Base-by-base conservation (phyloP, 2,888 invertebrate genomes). In the Geotrupes spiniger region DNA sequence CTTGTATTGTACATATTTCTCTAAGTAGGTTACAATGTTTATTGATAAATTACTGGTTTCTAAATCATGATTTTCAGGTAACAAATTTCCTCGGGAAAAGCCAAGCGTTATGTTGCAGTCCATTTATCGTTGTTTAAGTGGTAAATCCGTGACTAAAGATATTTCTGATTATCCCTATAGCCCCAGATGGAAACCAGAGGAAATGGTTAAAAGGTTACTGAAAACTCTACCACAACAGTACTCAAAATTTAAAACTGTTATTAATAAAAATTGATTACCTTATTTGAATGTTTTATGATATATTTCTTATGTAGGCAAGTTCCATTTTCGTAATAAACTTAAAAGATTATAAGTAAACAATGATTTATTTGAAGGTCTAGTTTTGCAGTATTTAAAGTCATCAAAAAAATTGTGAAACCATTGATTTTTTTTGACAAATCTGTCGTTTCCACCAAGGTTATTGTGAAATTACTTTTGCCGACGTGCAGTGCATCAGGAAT, bases 1-100 rank as follows among this genome's bases (percentile, higher is more conserved):
- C 80, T 65, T 83, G 81, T 73, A 74, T 85, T 38, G 70, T 85
- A 16, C 76, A 77, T 54, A 76, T 85, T 54, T 74, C 73, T 51
- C 72, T 79, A 58, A 77, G 80, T 79, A 65, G 63, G 66, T 61
- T 41, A 25, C 9, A n/a, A n/a, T n/a, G n/a, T n/a, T n/a, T n/a
- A n/a, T n/a, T n/a, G n/a, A n/a, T n/a, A n/a, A n/a, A n/a, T n/a
- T n/a, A n/a, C n/a, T n/a, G n/a, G n/a, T n/a, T 16, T 17, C 25
- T 21, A 21, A 37, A 33, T 8, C 15, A 10, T 11, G 14, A 29
- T 40, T 58, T 59, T 39, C 42, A 70, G 70, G 66, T 39, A 56
- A 61, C 5, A 62, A 74, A 54, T 84, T 82, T 65, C 84, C 83
- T 4, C 74, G 74, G 38, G 78, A 78, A 49, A 71, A 72, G 31